Percentiles rank a stretch among this genome's conserved stretches.
These are phyloP conservation scores for Gyps fulvus DNA, from an alignment of 2,113 vertebrate species.

Conservation along the genomic window DNA sequence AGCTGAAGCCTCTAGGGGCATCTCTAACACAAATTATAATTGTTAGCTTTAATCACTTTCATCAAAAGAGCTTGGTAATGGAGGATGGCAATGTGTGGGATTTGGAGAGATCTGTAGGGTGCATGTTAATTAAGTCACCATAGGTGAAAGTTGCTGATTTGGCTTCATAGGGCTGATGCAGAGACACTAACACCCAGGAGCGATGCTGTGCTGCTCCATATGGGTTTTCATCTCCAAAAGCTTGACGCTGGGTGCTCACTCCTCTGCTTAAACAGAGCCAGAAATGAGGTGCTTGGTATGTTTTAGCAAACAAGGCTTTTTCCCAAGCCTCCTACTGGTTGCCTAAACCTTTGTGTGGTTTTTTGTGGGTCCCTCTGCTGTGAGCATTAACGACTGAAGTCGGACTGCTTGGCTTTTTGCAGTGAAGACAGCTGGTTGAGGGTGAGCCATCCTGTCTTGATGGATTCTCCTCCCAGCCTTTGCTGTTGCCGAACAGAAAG, in stretches of 20 bases:
- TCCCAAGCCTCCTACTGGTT: not conserved
- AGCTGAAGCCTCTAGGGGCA: not conserved
- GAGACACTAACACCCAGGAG: not conserved
- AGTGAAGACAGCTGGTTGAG: not conserved
- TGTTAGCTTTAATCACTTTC: constrained; percentile 42
- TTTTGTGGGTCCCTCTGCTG: not conserved
- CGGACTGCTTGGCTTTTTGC: not conserved
- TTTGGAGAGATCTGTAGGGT: not conserved
- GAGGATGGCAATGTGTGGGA: not conserved
- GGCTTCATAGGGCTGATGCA: not conserved
- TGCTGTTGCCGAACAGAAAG: not conserved
- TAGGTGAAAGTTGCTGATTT: not conserved
- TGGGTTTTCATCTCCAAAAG: not conserved
- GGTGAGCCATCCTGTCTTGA: not conserved
- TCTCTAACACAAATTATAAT: constrained; percentile 31
- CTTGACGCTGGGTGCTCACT: fast-evolving
- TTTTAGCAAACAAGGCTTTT: not conserved
- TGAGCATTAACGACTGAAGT: not conserved
- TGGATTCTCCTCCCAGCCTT: not conserved
- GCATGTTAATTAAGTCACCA: constrained; percentile 1
- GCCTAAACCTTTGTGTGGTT: not conserved
- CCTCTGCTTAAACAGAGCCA: not conserved
- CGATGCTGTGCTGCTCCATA: not conserved
- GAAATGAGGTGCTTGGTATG: fast-evolving
- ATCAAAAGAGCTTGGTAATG: constrained; percentile 10